These are phyloP conservation scores for Listrodromus nycthemerus DNA, from an alignment of 2,888 invertebrate genomes.

Conservation along the genomic window DNA sequence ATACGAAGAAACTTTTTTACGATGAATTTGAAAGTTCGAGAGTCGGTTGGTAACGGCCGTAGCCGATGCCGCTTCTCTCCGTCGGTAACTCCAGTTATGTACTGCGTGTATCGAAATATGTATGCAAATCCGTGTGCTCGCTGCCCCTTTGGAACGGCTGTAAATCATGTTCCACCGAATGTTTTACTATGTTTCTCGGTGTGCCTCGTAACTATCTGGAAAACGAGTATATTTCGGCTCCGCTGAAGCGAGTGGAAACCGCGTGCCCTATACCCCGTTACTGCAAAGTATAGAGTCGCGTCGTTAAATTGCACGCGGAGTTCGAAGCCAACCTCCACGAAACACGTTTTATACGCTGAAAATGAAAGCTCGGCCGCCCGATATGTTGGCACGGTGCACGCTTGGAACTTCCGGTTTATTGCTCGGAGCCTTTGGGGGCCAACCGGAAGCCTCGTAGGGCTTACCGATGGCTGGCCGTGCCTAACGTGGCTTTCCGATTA, in stretches of 20 bases:
- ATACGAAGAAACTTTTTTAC: conserved; percentile 48
- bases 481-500: conserved; percentile 42
- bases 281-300: not conserved
- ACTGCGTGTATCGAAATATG: conserved; percentile 46
- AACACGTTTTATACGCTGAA: not conserved
- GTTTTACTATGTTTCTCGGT: conserved; percentile 51
- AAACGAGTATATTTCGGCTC: conserved; percentile 35
- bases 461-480: conserved; percentile 46
- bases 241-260: conserved; percentile 6
- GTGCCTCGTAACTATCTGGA: conserved; percentile 39
- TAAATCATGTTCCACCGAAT: conserved; percentile 50
- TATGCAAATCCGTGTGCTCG: conserved; percentile 15
- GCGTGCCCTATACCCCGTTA: not conserved
- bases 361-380: not conserved
- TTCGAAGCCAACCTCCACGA: not conserved
- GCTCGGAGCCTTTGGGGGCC: conserved; percentile 39
- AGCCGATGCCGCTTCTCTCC: conserved; percentile 27
- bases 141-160: conserved; percentile 30
- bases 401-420: conserved; percentile 63
- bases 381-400: conserved; percentile 45
- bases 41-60: conserved; percentile 30
- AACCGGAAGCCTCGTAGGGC: conserved; percentile 50
- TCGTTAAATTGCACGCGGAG: not conserved
- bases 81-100: conserved; percentile 37
- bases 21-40: conserved; percentile 26